Base-by-base conservation (phyloP, 2,888 invertebrate species). In the Scaeva pyrastri region DNA sequence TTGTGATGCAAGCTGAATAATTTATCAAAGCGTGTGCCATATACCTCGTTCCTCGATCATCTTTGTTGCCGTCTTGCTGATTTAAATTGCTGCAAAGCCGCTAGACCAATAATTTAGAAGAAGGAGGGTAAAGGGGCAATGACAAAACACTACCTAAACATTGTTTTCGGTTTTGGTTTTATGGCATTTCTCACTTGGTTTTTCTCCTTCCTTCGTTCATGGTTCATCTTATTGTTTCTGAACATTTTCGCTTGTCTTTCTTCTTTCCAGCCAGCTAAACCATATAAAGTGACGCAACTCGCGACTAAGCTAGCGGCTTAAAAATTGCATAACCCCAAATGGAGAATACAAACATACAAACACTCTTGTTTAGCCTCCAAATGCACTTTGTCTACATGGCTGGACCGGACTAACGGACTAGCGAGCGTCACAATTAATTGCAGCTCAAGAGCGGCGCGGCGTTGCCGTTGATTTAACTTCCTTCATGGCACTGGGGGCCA, bases 401-500 rank as follows among this genome's bases (percentile, higher is more conserved):
- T 72, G 60, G 62, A 70, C 26, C 66, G 56, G 78, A 74, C 74
- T n/a, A n/a, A n/a, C 72, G 76, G 84, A 72, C 74, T 85, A n/a
- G n/a, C 58, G 81, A 45, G 75, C 77, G 76, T 76, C 85, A 81
- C 81, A 85, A 82, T 86, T 86, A 82, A 86, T 86, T 86, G 74
- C 81, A 73, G 68, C 50, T 72, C 73, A 50, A 64, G 70, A 75
- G 68, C 66, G 36, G n/a, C n/a, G n/a, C n/a, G 58, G 39, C 26
- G 26, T 43, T 64, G 64, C 64, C 48, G 58, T 55, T 62, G 68
- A 14, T 52, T 77, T 50, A 45, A 78, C 86, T 86, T 78, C 82
- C 82, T 81, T 50, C 62, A 73, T 60, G 16, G 50, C 36, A 26
- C 10, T 3, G 11, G 10, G 3, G 26, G 60, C 64, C 26, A 12